These are phyloP conservation scores for Hipparchia semele DNA, from an alignment of 2,888 invertebrate genomes.

Conservation along the genomic window DNA sequence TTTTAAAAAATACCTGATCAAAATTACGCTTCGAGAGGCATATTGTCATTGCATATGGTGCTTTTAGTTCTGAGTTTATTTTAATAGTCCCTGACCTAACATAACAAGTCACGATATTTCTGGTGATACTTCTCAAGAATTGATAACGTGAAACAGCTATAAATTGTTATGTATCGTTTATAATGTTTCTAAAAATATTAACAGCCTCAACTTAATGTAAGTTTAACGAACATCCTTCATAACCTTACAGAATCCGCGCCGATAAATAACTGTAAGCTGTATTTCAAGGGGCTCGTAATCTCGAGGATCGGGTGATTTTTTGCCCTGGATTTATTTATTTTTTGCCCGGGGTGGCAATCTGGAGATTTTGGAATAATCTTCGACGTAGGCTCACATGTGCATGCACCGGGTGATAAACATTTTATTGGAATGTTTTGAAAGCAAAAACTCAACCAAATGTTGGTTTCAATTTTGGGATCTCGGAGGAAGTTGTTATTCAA, in stretches of 20 bases:
- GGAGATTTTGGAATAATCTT: conserved; percentile 80
- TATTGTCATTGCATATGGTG: background rate
- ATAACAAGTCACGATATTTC: background rate
- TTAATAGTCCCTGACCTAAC: background rate
- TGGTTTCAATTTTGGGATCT: conserved; percentile 67
- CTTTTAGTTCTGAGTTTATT: background rate
- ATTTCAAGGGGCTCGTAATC: conserved; percentile 77
- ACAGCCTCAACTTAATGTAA: background rate
- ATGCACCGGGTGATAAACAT: conserved; percentile 73
- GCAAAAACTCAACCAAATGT: conserved; percentile 81
- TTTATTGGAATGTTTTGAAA: conserved; percentile 78
- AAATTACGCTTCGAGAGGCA: background rate
- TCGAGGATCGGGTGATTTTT: conserved; percentile 75
- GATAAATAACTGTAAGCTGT: conserved; percentile 65
- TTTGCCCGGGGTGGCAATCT: conserved; percentile 82
- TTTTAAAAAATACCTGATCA: too few species aligned
- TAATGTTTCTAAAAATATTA: conserved; percentile 6
- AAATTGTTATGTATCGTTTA: background rate
- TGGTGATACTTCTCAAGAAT: background rate
- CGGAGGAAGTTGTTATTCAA: conserved; percentile 76
- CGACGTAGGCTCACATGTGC: conserved; percentile 77
- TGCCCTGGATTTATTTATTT: conserved; percentile 81
- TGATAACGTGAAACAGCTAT: conserved; percentile 1
- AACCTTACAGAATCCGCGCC: conserved; percentile 32
- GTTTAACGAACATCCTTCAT: background rate